Conservation (phyloP, 2,888 invertebrate species). For the Syritta pipiens region DNA sequence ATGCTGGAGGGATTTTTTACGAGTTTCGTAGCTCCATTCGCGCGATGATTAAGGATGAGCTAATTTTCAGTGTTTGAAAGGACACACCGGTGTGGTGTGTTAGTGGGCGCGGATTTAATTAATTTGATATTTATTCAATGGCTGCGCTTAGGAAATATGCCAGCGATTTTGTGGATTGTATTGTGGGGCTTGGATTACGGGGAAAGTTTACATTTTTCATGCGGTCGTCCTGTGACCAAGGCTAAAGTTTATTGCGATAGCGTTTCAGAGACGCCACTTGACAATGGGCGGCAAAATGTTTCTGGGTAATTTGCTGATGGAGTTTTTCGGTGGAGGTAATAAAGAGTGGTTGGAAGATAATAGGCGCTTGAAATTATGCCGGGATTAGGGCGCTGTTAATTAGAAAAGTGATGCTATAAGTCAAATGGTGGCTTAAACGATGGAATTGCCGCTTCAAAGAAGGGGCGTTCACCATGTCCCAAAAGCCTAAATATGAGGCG, state of each 20-base stretch:
- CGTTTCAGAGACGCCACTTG: constrained; percentile 29
- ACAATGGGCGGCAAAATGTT: constrained; percentile 37
- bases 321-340: constrained; percentile 23
- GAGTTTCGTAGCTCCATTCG: constrained; percentile 35
- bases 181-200: constrained; percentile 44
- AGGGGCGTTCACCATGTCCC: no score
- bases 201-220: constrained; percentile 53
- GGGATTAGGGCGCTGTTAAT: constrained; percentile 41
- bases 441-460: no score
- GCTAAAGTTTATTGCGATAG: constrained; percentile 29
- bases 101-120: constrained; percentile 70
- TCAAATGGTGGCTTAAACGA: no score
- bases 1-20: constrained; percentile 41
- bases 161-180: constrained; percentile 42
- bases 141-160: constrained; percentile 44
- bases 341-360: constrained; percentile 14
- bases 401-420: no score
- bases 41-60: constrained; percentile 62
- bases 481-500: no score
- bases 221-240: constrained; percentile 19
- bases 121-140: constrained; percentile 71
- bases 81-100: constrained; percentile 43
- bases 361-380: not conserved
- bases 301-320: constrained; percentile 67
- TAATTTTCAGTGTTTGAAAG: constrained; percentile 53